Evolutionary conservation across 2,888 invertebrate species (phyloP).

Genomic region (Lottia scabra): DNA sequence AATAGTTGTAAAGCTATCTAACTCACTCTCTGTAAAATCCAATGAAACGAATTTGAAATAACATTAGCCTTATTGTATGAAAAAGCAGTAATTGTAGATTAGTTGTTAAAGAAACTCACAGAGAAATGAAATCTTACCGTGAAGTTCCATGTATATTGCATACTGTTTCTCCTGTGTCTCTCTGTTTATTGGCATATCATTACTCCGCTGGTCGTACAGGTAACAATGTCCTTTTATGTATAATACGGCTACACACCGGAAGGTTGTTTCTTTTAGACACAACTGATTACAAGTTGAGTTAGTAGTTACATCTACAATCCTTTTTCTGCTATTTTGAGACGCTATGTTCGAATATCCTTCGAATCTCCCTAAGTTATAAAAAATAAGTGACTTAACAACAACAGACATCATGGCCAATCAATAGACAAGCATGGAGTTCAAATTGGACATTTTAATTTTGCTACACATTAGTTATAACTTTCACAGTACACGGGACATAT

Average conservation of each 20-base stretch:
- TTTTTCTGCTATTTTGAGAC: not conserved
- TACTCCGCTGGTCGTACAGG: not conserved
- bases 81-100: too few species aligned
- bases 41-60: too few species aligned
- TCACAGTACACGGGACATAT: too few species aligned
- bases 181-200: not conserved
- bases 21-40: not conserved
- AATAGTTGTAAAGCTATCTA: not conserved
- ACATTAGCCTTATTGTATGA: too few species aligned
- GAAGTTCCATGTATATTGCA: not conserved
- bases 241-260: not conserved
- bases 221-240: not conserved
- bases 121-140: not conserved
- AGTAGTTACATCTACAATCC: not conserved
- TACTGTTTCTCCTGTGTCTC: rapidly evolving
- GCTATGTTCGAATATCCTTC: too few species aligned
- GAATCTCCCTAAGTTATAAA: too few species aligned
- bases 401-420: too few species aligned
- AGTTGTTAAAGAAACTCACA: too few species aligned
- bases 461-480: too few species aligned
- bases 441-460: too few species aligned
- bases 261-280: not conserved
- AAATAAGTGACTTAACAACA: too few species aligned
- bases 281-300: not conserved
- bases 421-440: too few species aligned